These are phyloP conservation scores for Pelecanoides urinatrix DNA, from an alignment of 2,113 vertebrate species.

Conservation along the genomic window DNA sequence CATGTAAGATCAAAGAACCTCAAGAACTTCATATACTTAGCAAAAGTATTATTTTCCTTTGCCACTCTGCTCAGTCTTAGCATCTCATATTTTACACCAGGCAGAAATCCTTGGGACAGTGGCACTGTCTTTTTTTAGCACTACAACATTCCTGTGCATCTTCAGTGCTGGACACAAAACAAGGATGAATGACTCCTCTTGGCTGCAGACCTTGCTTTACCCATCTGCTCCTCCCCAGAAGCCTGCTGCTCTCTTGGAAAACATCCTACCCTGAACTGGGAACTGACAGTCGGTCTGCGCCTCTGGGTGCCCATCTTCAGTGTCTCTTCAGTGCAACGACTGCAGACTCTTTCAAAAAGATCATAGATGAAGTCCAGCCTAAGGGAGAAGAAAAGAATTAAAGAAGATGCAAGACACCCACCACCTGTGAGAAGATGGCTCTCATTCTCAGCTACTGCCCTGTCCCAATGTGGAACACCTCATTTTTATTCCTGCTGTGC, in stretches of 20 bases:
- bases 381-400: not conserved
- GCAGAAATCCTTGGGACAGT: slow-evolving; percentile 10
- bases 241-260: slow-evolving; percentile 49
- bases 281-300: slow-evolving; percentile 92
- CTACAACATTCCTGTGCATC: slow-evolving; percentile 40
- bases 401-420: not conserved
- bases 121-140: slow-evolving; percentile 9
- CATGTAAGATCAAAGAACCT: not conserved
- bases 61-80: not conserved
- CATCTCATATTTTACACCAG: not conserved
- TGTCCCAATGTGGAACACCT: not conserved
- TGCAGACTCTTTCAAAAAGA: slow-evolving; percentile 88
- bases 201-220: slow-evolving; percentile 42
- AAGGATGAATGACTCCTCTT: slow-evolving; percentile 46
- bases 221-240: slow-evolving; percentile 45
- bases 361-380: slow-evolving; percentile 94
- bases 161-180: slow-evolving; percentile 57
- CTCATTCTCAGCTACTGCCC: not conserved
- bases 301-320: slow-evolving; percentile 90
- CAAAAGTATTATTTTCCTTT: not conserved
- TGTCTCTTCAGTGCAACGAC: slow-evolving; percentile 84
- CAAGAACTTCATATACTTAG: not conserved
- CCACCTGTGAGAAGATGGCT: not conserved
- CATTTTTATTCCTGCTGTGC: not conserved
- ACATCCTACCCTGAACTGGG: slow-evolving; percentile 88